Conservation (phyloP, 2,797 vertebrate genomes). For the Notolepis coatsorum region DNA sequence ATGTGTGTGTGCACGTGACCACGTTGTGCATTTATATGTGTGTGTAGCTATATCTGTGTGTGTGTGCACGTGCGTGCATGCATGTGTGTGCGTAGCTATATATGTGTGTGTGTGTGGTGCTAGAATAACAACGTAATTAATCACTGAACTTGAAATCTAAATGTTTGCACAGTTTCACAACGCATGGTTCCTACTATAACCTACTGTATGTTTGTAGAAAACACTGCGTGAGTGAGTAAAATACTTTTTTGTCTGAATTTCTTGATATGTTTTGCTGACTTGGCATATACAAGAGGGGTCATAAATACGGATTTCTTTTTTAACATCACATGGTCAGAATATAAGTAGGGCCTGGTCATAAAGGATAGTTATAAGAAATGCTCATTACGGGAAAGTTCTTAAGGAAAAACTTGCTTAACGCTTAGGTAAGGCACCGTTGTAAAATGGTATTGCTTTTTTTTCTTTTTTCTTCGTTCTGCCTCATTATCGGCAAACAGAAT, state of each 20-base stretch:
- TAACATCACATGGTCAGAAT: constrained; percentile 53
- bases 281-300: constrained; percentile 32
- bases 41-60: constrained; percentile 5
- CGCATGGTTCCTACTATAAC: not conserved
- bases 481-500: constrained; percentile 85
- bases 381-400: constrained; percentile 74
- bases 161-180: not conserved
- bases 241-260: constrained; percentile 7
- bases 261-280: constrained; percentile 54
- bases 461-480: too few relatives aligned
- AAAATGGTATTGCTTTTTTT: constrained; percentile 69
- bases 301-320: constrained; percentile 43
- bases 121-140: constrained; percentile 13
- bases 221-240: constrained; percentile 23
- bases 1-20: constrained; percentile 4
- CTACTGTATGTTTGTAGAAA: constrained; percentile 10
- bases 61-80: not conserved
- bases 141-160: constrained; percentile 5
- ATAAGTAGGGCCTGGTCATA: constrained; percentile 50
- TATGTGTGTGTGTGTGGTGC: not conserved
- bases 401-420: constrained; percentile 61
- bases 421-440: constrained; percentile 66
- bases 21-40: too few relatives aligned
- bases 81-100: not conserved
- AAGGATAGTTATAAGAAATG: constrained; percentile 66